Base-by-base conservation (phyloP, 2,113 vertebrate species). In the Oceanites oceanicus region DNA sequence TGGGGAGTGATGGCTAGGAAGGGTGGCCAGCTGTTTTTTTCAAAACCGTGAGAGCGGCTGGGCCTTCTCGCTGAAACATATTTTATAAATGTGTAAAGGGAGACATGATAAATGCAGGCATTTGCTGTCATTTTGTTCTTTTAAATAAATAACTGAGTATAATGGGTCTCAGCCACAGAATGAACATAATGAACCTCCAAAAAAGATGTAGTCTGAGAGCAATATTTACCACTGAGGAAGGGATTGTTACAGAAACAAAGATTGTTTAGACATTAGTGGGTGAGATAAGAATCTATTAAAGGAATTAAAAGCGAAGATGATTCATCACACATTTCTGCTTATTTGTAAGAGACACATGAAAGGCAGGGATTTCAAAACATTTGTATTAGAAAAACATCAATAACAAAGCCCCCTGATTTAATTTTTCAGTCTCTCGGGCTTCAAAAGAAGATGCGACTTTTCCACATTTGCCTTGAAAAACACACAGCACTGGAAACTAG, bases 321-420 rank as follows among this genome's bases (percentile, higher is more conserved):
- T 95, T 97, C 97, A 97, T 97, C 98, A 97, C 96, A 96, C 97
- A 95, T 95, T 97, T 96, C 96, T 96, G 86, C 96, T 98, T 98
- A 93, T 97, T 97, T 98, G 91, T 93, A 95, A 98, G 96, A 98
- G 94, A 98, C 87, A 97, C 97, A 97, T 98, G 96, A 98, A 98
- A 97, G 97, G 91, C 95, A 97, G 83, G 96, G 96, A 97, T 98
- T 98, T 98, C 98, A 98, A 98, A 98, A 98, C 97, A 97, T 98
- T 98, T 98, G 92, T 96, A 97, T 97, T 98, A 97, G 97, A 94
- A 97, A 98, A 98, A 97, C 98, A 98, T 97, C 97, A 98, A 98
- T 98, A 98, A 96, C 95, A 97, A 96, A 97, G 97, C 96, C 96
- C 90, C 88, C 97, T 98, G 97, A 97, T 98, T 97, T 97, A 98